Conservation (phyloP, 2,888 invertebrate genomes). For the Rhyacophila evoluta region DNA sequence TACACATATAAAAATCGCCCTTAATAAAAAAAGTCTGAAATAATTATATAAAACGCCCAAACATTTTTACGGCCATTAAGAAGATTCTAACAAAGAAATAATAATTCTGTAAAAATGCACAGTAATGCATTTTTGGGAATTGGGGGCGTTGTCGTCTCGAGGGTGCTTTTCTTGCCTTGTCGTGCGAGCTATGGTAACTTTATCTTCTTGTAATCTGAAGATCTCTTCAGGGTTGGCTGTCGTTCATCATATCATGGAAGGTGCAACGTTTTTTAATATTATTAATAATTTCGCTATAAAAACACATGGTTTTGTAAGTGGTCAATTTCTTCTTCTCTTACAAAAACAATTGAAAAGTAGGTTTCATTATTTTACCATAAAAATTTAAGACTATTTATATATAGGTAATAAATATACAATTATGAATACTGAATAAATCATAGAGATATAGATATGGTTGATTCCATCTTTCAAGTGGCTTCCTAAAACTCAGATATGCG, state of each 20-base stretch:
- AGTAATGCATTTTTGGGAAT: conserved; percentile 38
- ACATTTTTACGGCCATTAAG: conserved; percentile 32
- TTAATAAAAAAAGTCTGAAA: background rate
- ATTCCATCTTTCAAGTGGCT: too few relatives aligned
- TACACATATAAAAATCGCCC: background rate
- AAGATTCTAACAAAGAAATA: conserved; percentile 30
- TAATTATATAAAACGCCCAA: conserved; percentile 5
- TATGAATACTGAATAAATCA: too few relatives aligned
- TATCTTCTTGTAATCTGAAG: conserved; percentile 7
- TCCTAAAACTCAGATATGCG: too few relatives aligned
- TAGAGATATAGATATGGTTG: too few relatives aligned
- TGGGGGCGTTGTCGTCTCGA: conserved; percentile 30
- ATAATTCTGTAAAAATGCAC: conserved; percentile 26
- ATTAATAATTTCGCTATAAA: too few relatives aligned
- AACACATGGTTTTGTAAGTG: too few relatives aligned
- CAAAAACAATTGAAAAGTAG: too few relatives aligned
- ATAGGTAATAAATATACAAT: too few relatives aligned
- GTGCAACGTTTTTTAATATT: too few relatives aligned
- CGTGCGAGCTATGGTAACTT: background rate
- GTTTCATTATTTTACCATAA: too few relatives aligned
- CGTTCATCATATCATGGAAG: background rate
- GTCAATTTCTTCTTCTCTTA: too few relatives aligned
- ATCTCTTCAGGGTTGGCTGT: background rate
- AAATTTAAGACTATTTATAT: too few relatives aligned
- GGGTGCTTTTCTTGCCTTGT: background rate